These are phyloP conservation scores for Danio rerio DNA, from an alignment of 2,113 vertebrate species.

Conservation along the genomic window DNA sequence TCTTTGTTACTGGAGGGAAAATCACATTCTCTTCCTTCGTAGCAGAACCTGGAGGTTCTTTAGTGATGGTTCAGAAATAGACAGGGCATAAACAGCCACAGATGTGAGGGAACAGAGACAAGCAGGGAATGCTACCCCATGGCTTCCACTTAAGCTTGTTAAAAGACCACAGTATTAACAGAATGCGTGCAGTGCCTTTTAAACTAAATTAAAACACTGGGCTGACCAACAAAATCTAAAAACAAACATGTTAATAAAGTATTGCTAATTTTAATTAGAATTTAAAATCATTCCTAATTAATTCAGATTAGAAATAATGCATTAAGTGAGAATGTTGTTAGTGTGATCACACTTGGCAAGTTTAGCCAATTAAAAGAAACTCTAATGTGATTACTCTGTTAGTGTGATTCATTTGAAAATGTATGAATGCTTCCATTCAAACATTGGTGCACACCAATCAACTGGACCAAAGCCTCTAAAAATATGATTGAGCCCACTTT, in stretches of 20 bases:
- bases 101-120: conserved; percentile 53
- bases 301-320: too few species aligned
- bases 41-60: conserved; percentile 56
- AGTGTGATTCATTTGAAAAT: too few species aligned
- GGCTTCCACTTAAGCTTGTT: conserved; percentile 47
- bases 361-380: too few species aligned
- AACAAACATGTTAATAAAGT: not conserved
- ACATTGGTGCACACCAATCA: too few species aligned
- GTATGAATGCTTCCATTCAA: too few species aligned
- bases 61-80: conserved; percentile 61
- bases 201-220: conserved; percentile 10
- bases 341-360: too few species aligned
- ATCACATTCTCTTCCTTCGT: conserved; percentile 50
- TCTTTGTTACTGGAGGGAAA: conserved; percentile 53
- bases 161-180: conserved; percentile 40
- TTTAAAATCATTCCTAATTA: too few species aligned
- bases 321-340: too few species aligned
- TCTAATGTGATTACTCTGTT: too few species aligned
- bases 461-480: too few species aligned
- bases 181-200: not conserved
- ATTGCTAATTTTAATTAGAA: not conserved
- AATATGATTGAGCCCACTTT: too few species aligned
- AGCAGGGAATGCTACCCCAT: conserved; percentile 46
- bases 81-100: conserved; percentile 61
- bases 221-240: conserved; percentile 9